Evolutionary conservation across 2,113 vertebrate genomes (phyloP), one percentile per base, ranked within the genome.

Genomic region (Trachemys scripta): DNA sequence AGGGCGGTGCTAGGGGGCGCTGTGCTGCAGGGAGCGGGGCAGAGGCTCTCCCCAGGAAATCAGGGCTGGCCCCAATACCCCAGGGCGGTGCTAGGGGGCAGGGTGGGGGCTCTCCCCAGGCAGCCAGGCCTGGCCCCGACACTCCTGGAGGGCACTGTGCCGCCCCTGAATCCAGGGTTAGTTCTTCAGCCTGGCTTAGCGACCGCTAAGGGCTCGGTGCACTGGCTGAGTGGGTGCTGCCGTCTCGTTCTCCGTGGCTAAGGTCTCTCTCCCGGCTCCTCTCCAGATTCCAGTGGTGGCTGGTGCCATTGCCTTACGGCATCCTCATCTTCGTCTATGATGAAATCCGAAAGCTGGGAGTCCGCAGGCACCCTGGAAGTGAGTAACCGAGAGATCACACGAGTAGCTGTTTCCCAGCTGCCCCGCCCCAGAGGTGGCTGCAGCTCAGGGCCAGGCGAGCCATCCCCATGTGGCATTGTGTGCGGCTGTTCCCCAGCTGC

Each of bases 321-420:
- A 96, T 99, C 92, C 98, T 99, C 90, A 99, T 99, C 95, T 99
- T 99, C 13, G 95, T 99, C 81, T 99, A 99, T 59, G 99, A 99
- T 49, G 99, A 99, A 92, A 98, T 99, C 92, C 98, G 99, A 59
- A 99, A 99, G 93, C 96, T 99, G 24, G 99, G 99, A 80, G 98
- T 99, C 65, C 98, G 99, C 75, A 98, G 99, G 96, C 95, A 98
- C 89, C 99, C 99, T 87, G 99, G 99, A 93, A 99, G 99, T 99
- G 95, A 99, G 99, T 97, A 56, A 51, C 45, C 20, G 22, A 76
- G 13, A 24, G n/a, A 72, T 72, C 65, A 38, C 35, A 4, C 2
- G 19, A 10, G 65, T 19, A 38, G 35, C 65, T 38, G 65, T 72
- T 72, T n/a, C 19, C 65, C 29, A 35, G 59, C 62, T 65, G 62